phyloP scores from a whole-genome alignment of 2,888 invertebrate species.

The Epinotia nisella region DNA sequence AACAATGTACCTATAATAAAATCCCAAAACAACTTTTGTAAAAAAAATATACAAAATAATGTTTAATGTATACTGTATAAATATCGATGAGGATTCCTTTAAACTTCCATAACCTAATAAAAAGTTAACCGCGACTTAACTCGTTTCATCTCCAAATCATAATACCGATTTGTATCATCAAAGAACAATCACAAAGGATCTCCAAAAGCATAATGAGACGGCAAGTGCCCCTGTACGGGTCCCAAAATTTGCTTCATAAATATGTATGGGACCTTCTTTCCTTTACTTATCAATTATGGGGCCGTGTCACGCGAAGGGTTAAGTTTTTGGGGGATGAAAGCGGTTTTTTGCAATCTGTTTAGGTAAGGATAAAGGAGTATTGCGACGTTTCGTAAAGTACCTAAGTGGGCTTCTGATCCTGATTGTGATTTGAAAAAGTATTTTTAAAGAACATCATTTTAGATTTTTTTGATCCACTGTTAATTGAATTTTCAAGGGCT shows the following conservation, averaged over 20 bases:
- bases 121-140: constrained; percentile 14
- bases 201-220: constrained; percentile 83
- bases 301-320: constrained; percentile 74
- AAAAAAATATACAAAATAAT: not conserved
- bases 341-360: constrained; percentile 37
- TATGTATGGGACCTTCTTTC: constrained; percentile 84
- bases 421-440: too few relatives aligned
- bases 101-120: constrained; percentile 7
- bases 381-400: not conserved
- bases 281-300: constrained; percentile 85
- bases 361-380: constrained; percentile 23
- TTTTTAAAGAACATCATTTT: not conserved
- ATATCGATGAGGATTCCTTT: constrained; percentile 2
- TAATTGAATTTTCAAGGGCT: too few relatives aligned
- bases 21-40: not conserved
- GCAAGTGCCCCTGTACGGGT: constrained; percentile 82
- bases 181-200: constrained; percentile 80
- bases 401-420: not conserved
- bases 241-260: constrained; percentile 83
- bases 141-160: constrained; percentile 46
- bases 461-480: too few relatives aligned
- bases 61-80: not conserved
- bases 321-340: constrained; percentile 35
- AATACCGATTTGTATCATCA: constrained; percentile 67
- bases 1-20: not conserved